Percentiles rank a stretch among this genome's conserved stretches.
Evolutionary conservation across 2,888 invertebrate genomes (phyloP).

Genomic region (Drosophila gaucha): DNA sequence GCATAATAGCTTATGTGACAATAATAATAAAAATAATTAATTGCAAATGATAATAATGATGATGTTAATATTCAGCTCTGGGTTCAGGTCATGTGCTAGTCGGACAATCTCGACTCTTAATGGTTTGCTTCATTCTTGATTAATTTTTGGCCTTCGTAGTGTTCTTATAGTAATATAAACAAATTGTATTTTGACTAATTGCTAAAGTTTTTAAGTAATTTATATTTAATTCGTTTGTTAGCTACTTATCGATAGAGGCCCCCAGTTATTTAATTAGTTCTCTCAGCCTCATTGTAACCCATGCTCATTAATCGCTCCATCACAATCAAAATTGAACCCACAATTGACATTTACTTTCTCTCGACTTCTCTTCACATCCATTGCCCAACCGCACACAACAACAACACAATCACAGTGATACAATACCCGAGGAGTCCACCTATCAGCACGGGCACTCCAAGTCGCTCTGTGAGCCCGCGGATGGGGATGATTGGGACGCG

Average conservation of each 20-base stretch:
- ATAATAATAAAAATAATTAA: too few relatives aligned
- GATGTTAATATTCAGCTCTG: background rate
- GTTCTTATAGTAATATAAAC: constrained; percentile 5
- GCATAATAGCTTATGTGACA: too few relatives aligned
- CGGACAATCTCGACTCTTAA: constrained; percentile 1
- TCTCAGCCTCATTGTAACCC: constrained; percentile 28
- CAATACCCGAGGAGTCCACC: constrained; percentile 89
- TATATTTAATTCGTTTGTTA: constrained; percentile 6
- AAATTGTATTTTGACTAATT: constrained; percentile 15
- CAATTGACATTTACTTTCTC: constrained; percentile 75
- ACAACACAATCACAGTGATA: constrained; percentile 85
- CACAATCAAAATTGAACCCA: constrained; percentile 56
- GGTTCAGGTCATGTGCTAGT: background rate
- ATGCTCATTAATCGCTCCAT: constrained; percentile 56
- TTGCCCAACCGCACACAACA: constrained; percentile 45
- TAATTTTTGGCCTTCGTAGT: constrained; percentile 1
- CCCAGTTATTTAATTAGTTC: constrained; percentile 39
- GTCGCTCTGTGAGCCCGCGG: constrained; percentile 87
- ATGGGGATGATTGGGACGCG: constrained; percentile 84
- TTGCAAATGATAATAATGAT: background rate
- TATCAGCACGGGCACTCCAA: constrained; percentile 86
- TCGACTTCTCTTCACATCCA: constrained; percentile 75
- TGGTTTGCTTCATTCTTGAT: background rate
- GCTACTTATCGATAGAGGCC: constrained; percentile 14
- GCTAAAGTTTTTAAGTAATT: constrained; percentile 1